A percentile compares a stretch with the other conserved stretches of the same genome.
Conservation (phyloP, 2,113 vertebrate species). For the Dermatemys mawii region DNA sequence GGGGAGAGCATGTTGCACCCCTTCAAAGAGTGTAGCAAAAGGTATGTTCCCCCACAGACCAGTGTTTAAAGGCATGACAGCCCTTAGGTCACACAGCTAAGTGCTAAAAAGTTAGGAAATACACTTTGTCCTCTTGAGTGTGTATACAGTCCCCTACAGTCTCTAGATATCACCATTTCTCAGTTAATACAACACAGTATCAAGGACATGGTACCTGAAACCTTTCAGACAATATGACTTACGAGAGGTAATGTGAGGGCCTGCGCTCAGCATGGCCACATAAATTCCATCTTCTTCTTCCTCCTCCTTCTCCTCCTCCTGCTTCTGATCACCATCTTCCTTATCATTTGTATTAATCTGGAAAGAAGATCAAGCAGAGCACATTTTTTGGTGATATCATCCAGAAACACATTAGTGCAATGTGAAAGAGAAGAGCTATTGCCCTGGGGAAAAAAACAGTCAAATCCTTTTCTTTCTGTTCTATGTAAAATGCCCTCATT, state of each 20-base stretch:
- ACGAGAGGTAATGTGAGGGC: conserved; percentile 15
- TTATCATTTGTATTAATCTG: conserved; percentile 49
- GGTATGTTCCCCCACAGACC: no score
- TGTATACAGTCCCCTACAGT: background rate
- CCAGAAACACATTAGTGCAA: background rate
- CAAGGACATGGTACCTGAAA: background rate
- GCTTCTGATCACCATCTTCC: background rate
- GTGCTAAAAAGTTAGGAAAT: background rate
- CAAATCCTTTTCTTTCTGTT: background rate
- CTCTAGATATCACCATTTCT: background rate
- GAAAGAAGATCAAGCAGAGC: conserved; percentile 24
- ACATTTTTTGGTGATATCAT: background rate
- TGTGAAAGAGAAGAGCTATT: background rate
- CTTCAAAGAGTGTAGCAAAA: background rate
- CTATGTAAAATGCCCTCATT: background rate
- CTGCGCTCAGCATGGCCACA: background rate
- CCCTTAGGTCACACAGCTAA: background rate
- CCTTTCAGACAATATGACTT: conserved; percentile 42
- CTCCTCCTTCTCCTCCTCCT: no score
- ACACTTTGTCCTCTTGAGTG: background rate
- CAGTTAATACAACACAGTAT: background rate
- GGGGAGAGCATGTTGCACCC: no score
- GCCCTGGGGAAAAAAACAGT: background rate
- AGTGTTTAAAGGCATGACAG: background rate
- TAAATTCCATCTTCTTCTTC: conserved; percentile 40